Base-by-base conservation (phyloP, 1,140 invertebrate species). In the Saccostrea glomerata region DNA sequence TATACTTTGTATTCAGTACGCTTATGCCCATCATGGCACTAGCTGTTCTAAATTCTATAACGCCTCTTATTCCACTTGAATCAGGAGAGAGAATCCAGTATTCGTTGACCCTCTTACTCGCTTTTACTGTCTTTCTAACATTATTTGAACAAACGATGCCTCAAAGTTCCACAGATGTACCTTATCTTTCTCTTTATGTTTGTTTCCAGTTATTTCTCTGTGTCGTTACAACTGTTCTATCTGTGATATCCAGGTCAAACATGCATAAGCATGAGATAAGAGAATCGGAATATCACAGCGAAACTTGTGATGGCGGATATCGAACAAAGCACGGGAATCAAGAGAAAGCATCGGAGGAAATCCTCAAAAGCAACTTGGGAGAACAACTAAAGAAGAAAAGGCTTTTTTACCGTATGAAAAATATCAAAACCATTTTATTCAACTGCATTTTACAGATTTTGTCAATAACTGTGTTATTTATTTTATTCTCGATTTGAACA, bases 61-160 rank as follows among this genome's bases (percentile, higher is more conserved):
- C 36, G 4, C n/a, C n/a, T 77, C n/a, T 25, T 40, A 25, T 77
- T 13, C 70, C 70, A 2, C 7, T 40, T 11, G 23, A 25, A 17
- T 77, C 70, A 30, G 70, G 70, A 11, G 70, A 77, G 23, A 20
- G 36, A 25, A 25, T 77, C n/a, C 23, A 25, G 23, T 77, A 30
- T 25, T 77, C 23, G 13, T 7, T 77, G 13, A 30, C 70, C 13
- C 23, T 77, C n/a, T 40, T 30, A 13, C 11, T 77, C 4, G 23
- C 70, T 30, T 77, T 77, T 77, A 77, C 70, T 2, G 70, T 77
- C 13, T 77, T 77, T 40, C 15, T 77, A 9, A 77, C 70, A 23
- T 30, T 77, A 13, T 77, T 77, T 25, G 23, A 77, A 77, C 70
- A 77, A 40, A 77, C n/a, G 12, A 77, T 77, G 70, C 70, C 70